Evolutionary conservation across 2,797 vertebrate species (phyloP), one percentile per base, ranked within the genome.

Genomic region (Eutrigla gurnardus): DNA sequence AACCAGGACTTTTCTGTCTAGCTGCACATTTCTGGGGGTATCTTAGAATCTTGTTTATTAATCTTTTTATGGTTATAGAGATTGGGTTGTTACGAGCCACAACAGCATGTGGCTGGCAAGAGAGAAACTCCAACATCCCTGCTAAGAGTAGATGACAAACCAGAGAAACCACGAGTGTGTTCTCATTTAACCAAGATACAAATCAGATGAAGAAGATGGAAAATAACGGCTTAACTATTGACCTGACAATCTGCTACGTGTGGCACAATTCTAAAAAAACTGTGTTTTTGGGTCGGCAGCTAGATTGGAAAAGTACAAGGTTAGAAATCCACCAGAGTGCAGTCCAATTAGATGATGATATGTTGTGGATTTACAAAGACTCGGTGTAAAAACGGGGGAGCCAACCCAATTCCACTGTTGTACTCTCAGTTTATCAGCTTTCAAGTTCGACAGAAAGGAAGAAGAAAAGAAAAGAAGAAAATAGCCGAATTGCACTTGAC

Each of bases 211-310:
- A 25, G 12, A 62, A 35, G 4, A 58, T 8, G 6, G 18, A 5
- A 14, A 18, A 17, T 17, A 36, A 18, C n/a, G 17, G 15, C 14
- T 70, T 15, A 50, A 50, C 43, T 32, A 37, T 40, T 72, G 73
- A 79, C 63, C 49, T 65, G 32, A 60, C 67, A 10, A 57, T 65
- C 62, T 40, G 10, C 70, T 52, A 13, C 33, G 45, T 63, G 32
- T 52, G 64, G 52, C 25, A 73, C 43, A 14, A 74, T 74, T 78
- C 14, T 40, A 14, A 79, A 80, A 64, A 80, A 89, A 83, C 65
- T 83, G 66, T 88, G 84, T 85, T 84, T 83, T 70, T 50, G 77
- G 77, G 78, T 82, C 78, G 54, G 45, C 46, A 33, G 58, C 67
- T 75, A 80, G 57, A 85, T 72, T 70, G 65, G 69, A 80, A 79